Evolutionary conservation across 2,888 invertebrate genomes (phyloP).

Genomic region (Acrobasis consociella): DNA sequence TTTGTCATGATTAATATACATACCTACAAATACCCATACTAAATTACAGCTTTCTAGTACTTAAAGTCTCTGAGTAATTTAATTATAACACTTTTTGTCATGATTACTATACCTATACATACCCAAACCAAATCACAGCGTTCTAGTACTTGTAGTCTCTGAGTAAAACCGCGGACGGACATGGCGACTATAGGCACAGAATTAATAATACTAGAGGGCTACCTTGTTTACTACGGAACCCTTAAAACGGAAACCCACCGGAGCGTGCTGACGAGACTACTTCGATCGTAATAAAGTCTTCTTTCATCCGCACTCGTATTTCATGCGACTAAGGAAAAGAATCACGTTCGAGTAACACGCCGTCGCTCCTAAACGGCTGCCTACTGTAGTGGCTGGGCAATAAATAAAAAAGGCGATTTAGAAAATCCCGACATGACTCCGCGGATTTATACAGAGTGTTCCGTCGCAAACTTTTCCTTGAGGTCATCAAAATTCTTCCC

Average conservation of each 20-base stretch:
- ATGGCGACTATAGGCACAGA: too few species aligned
- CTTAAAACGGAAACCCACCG: slow-evolving; percentile 4
- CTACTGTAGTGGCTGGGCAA: slow-evolving; percentile 65
- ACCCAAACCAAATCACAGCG: too few species aligned
- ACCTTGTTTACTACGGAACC: too few species aligned
- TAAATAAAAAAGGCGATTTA: slow-evolving; percentile 80
- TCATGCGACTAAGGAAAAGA: slow-evolving; percentile 50
- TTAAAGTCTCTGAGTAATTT: too few species aligned
- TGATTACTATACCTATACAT: too few species aligned
- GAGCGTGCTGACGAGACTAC: slow-evolving; percentile 29
- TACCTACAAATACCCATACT: too few species aligned
- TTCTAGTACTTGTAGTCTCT: too few species aligned
- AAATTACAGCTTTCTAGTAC: too few species aligned
- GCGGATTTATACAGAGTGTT: slow-evolving; percentile 78
- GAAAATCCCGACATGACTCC: slow-evolving; percentile 78
- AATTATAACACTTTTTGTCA: too few species aligned
- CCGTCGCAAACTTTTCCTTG: slow-evolving; percentile 74
- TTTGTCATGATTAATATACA: too few species aligned
- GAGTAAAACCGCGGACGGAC: too few species aligned
- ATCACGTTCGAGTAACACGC: slow-evolving; percentile 62
- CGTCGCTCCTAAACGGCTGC: slow-evolving; percentile 69
- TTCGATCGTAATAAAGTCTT: slow-evolving; percentile 45
- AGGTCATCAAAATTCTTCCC: slow-evolving; percentile 79
- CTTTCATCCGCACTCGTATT: slow-evolving; percentile 46
- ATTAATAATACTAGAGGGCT: too few species aligned